Evolutionary conservation across 1,140 invertebrate species (phyloP), one percentile per base, ranked within the genome.

Genomic region (Schlechtendalia chinensis): DNA sequence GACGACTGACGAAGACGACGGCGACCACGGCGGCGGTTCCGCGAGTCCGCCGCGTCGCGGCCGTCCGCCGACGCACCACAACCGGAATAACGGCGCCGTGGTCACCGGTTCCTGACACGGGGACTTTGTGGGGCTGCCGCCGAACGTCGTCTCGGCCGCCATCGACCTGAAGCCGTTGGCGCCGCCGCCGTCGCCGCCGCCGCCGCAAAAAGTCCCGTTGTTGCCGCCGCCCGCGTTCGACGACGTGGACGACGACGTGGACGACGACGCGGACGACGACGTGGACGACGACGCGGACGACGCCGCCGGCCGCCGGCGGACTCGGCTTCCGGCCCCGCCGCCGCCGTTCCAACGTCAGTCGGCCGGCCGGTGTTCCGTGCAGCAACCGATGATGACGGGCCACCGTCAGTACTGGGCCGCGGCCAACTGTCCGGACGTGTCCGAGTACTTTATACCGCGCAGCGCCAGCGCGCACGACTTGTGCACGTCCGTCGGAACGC

Each of bases 381-480:
- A 87, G 72, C 87, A 87, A 69, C 83, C 29, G 69, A 84, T 84
- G 74, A 8, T 39, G n/a, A 80, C 27, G 77, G 39, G 56, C 39
- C 27, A 27, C 27, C 8, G 8, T 10, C 32, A 50, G 1, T 12
- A 58, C 22, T 29, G 74, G 32, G 14, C 3, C 5, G 45, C 17
- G 4, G 32, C 4, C 17, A 14, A 53, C 16, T 53, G 17, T 10
- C 5, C 69, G 5, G 69, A 8, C 8, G 56, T 59, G 0, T 89
- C 93, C 58, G 93, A 94, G 84, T 93, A 94, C 84, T 94, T 93
- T 85, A 92, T 93, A 75, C 93, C 93, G 63, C 88, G 93, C 79
- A 93, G 92, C 86, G 88, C 93, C 32, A 93, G 92, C 84, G 93
- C 93, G 84, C 93, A 93, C 83, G 92, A 94, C 85, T 84, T 93